Percentiles rank a stretch among this genome's conserved stretches.
These are phyloP conservation scores for Proterorhinus semilunaris DNA, from an alignment of 2,113 vertebrate genomes.

Conservation along the genomic window DNA sequence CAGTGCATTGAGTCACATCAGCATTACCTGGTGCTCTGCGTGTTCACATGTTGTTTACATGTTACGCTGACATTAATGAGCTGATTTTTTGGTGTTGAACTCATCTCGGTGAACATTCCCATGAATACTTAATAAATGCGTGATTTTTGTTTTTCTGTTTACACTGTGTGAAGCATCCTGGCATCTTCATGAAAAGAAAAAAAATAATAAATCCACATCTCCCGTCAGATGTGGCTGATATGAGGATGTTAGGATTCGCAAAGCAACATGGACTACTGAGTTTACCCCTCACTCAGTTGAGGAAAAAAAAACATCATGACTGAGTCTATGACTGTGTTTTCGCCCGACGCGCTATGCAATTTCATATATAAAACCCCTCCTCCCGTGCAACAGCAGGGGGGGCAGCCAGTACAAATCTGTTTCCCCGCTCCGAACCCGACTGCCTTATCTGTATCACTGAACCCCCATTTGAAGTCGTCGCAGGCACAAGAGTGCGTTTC, in stretches of 20 bases:
- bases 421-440: not conserved
- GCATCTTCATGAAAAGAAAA: constrained; percentile 1
- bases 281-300: constrained; percentile 35
- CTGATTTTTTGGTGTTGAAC: not conserved
- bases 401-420: constrained; percentile 26
- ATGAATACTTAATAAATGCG: constrained; percentile 15
- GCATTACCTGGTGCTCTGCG: not conserved
- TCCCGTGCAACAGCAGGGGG: constrained; percentile 18
- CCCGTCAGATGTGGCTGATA: constrained; percentile 29
- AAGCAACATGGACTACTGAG: constrained; percentile 43
- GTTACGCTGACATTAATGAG: constrained; percentile 11
- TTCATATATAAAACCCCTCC: constrained; percentile 31
- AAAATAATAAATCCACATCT: constrained; percentile 11
- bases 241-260: constrained; percentile 45
- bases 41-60: not conserved
- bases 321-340: constrained; percentile 43
- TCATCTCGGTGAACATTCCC: constrained; percentile 1
- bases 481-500: not conserved
- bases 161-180: not conserved
- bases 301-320: constrained; percentile 39
- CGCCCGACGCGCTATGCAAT: constrained; percentile 33
- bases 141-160: constrained; percentile 13
- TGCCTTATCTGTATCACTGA: constrained; percentile 33
- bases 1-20: not conserved
- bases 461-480: constrained; percentile 31